phyloP scores from a whole-genome alignment of 2,113 vertebrate species.

The Peromyscus californicus region DNA sequence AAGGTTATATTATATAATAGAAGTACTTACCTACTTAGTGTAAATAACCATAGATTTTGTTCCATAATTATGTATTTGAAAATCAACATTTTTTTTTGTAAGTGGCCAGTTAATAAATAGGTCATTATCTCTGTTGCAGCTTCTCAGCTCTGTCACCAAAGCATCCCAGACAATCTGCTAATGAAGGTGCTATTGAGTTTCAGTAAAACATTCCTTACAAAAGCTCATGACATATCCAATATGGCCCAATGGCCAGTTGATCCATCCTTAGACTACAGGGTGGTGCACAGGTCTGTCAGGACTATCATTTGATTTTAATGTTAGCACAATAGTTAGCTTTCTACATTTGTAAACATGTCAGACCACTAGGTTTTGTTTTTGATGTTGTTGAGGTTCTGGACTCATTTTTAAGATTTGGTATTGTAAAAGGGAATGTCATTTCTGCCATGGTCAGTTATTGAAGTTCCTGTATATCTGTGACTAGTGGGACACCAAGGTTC shows the following conservation, averaged over 20 bases:
- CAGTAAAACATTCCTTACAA: conserved; percentile 8
- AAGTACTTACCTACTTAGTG: background rate
- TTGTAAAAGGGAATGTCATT: background rate
- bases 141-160: background rate
- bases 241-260: background rate
- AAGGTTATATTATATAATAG: background rate
- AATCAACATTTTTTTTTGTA: background rate
- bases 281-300: background rate
- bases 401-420: background rate
- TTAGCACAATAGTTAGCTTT: background rate
- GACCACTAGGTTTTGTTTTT: background rate
- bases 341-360: background rate
- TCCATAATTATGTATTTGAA: background rate
- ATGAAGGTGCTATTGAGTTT: background rate
- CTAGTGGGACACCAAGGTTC: background rate
- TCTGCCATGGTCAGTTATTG: background rate
- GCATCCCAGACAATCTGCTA: background rate
- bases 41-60: background rate
- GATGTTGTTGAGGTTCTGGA: background rate
- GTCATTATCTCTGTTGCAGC: background rate
- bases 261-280: background rate
- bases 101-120: background rate
- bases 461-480: background rate
- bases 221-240: background rate
- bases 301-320: background rate